A percentile compares a stretch with the other conserved stretches of the same genome.
Conservation (phyloP, 1,140 invertebrate genomes). For the Copidosoma floridanum region DNA sequence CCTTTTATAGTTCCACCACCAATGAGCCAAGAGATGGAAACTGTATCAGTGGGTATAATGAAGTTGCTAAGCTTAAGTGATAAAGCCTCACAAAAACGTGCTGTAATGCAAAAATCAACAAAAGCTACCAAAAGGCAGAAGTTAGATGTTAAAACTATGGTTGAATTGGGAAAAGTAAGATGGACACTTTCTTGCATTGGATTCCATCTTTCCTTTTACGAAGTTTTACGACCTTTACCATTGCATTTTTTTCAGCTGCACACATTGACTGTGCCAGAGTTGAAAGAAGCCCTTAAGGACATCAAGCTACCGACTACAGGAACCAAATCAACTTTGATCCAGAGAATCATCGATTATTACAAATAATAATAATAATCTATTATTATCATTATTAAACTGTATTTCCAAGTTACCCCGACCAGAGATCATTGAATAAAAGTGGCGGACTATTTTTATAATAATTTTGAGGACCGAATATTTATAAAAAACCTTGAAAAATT, state of each 20-base stretch:
- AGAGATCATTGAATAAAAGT: no score
- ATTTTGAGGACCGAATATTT: no score
- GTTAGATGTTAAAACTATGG: background rate
- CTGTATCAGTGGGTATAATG: background rate
- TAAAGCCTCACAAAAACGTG: background rate
- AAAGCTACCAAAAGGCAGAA: background rate
- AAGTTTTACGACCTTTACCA: background rate
- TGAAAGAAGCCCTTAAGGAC: background rate
- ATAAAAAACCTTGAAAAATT: no score
- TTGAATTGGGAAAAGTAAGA: background rate
- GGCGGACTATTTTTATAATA: no score
- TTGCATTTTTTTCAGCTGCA: slow-evolving; percentile 11
- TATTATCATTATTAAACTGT: no score
- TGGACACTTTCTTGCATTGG: background rate
- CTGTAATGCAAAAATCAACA: background rate
- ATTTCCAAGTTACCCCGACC: no score
- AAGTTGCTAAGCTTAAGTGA: background rate
- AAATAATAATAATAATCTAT: no score
- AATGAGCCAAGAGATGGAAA: background rate
- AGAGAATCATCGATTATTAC: slow-evolving; percentile 4
- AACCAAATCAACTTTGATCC: slow-evolving; percentile 1
- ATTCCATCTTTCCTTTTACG: background rate
- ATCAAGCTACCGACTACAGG: background rate
- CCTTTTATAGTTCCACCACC: slow-evolving; percentile 9
- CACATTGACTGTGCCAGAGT: slow-evolving; percentile 1